Evolutionary conservation across 2,888 invertebrate species (phyloP), one percentile per base, ranked within the genome.

Genomic region (Drosophila villosipedis): DNA sequence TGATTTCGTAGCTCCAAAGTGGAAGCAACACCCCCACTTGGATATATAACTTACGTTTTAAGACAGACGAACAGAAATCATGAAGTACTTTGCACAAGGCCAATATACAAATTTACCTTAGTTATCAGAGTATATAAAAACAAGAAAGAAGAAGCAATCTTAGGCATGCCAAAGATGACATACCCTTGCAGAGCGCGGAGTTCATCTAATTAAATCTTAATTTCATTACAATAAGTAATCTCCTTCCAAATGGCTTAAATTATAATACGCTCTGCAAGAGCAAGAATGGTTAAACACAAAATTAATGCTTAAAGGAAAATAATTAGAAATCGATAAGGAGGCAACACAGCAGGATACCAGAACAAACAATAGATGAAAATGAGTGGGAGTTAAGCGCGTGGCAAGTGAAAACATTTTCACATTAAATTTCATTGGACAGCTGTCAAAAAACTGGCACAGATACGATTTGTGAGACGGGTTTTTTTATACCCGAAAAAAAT

Each of bases 241-340:
- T 47, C 22, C 22, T 25, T 25, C 16, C 22, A 47, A 16, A 16
- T 22, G 7, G 22, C 47, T 47, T 47, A 47, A 9, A 47, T 9
- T 47, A 16, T 9, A 25, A 16, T 2, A 4, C 22, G 16, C 43
- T 43, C 43, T 28, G 50, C 25, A 16, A 47, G 19, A 30, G 14
- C 14, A 61, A 68, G 70, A 73, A 67, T 75, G 87, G 9, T 16
- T 25, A 25, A 47, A 4, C 16, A 25, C 22, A 47, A 47, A 47
- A 25, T 47, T 9, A 47, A 47, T 7, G 22, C 22, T 47, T 25
- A 47, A 25, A 25, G 16, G 10, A 25, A 47, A 47, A 16, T 47
- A 25, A 47, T 47, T 76, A 70, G 41, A 78, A 88, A 79, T 78
- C 78, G 60, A 80, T 80, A 80, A 74, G 33, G 1, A 2, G 28